These are phyloP conservation scores for Plebejus melissa DNA, from an alignment of 2,888 invertebrate genomes.

Conservation along the genomic window DNA sequence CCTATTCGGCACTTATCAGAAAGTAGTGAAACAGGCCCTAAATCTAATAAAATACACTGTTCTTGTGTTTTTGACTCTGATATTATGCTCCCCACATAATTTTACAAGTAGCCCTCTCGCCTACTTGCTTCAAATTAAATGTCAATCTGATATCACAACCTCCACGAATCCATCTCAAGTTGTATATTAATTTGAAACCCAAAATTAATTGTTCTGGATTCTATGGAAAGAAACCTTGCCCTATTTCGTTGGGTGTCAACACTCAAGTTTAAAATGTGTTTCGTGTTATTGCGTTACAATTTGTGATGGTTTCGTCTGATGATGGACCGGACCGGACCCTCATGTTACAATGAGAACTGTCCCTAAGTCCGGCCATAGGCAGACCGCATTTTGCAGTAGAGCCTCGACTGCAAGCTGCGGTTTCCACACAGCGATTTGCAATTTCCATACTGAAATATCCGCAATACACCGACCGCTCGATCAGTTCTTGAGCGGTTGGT, in stretches of 20 bases:
- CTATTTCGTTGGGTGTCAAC: not conserved
- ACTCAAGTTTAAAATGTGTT: not conserved
- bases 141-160: not conserved
- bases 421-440: no score
- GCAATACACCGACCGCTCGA: no score
- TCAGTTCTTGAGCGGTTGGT: no score
- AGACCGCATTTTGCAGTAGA: no score
- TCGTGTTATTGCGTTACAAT: not conserved
- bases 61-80: not conserved
- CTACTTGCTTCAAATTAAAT: not conserved
- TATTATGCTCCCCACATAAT: not conserved
- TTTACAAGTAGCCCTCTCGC: not conserved
- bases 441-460: no score
- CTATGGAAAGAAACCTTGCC: not conserved
- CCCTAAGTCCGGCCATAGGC: no score
- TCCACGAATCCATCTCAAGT: not conserved
- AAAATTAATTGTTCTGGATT: not conserved
- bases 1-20: no score
- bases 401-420: no score
- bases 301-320: not conserved
- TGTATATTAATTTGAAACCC: not conserved
- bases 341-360: no score
- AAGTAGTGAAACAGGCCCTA: no score
- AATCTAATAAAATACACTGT: not conserved
- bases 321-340: no score